Evolutionary conservation across 2,888 invertebrate species (phyloP).

Genomic region (Lordiphosa fenestrarum): DNA sequence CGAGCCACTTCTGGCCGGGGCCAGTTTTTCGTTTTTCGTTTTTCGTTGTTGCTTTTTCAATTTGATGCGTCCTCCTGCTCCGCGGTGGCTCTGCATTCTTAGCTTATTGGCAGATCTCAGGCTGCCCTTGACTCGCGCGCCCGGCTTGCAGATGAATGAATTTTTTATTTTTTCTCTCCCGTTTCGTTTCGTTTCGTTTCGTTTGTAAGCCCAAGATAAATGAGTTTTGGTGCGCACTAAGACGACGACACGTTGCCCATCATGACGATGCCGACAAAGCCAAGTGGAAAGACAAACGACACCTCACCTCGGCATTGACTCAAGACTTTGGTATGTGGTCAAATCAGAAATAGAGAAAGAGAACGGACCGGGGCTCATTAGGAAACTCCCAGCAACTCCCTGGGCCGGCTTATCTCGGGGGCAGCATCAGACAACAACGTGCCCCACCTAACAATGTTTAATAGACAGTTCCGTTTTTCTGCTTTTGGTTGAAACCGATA

Average conservation of each 20-base stretch:
- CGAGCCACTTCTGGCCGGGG: constrained; percentile 64
- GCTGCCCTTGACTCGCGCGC: constrained; percentile 9
- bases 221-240: constrained; percentile 75
- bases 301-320: constrained; percentile 70
- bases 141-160: constrained; percentile 64
- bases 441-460: constrained; percentile 27
- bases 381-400: background rate
- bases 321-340: constrained; percentile 68
- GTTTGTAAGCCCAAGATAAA: constrained; percentile 70
- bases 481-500: constrained; percentile 44
- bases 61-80: constrained; percentile 58
- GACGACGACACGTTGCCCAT: constrained; percentile 71
- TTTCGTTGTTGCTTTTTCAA: constrained; percentile 56
- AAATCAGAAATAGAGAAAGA: constrained; percentile 2
- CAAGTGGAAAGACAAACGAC: constrained; percentile 68
- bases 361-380: background rate
- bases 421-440: constrained; percentile 1
- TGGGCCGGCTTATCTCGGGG: too few species aligned
- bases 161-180: constrained; percentile 40
- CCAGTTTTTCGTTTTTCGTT: constrained; percentile 17
- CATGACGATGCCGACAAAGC: constrained; percentile 61
- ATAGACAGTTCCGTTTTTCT: constrained; percentile 70
- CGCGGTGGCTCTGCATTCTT: constrained; percentile 60
- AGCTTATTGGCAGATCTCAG: constrained; percentile 60
- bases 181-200: constrained; percentile 49